phyloP scores from a whole-genome alignment of 2,113 vertebrate genomes.

The Myiagra hebetior region DNA sequence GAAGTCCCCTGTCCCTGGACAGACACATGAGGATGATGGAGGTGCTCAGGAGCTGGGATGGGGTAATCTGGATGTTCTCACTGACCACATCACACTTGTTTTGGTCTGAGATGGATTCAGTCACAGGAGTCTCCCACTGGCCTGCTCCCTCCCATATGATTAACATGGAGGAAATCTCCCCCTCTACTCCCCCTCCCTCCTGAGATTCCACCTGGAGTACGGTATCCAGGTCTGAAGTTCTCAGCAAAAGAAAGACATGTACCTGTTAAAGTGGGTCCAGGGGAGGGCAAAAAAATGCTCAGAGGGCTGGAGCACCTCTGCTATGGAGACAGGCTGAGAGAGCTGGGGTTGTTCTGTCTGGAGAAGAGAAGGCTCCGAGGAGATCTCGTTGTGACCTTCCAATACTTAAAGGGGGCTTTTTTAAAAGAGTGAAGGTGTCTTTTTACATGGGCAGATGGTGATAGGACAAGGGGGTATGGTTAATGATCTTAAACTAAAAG shows the following conservation, averaged over 20 bases:
- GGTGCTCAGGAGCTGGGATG: background rate
- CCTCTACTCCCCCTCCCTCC: background rate
- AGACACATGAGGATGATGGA: background rate
- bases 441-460: background rate
- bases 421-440: background rate
- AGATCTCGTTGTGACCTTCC: background rate
- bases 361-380: background rate
- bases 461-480: background rate
- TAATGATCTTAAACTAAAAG: background rate
- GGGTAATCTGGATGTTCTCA: background rate
- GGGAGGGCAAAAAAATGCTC: background rate
- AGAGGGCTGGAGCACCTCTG: background rate
- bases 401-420: background rate
- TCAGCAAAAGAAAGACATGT: background rate
- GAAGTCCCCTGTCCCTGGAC: background rate
- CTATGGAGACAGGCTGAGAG: background rate
- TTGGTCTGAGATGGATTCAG: background rate
- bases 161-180: background rate
- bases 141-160: background rate
- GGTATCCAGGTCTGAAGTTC: background rate
- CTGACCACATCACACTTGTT: background rate
- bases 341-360: background rate
- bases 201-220: background rate
- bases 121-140: background rate
- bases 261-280: background rate